Conservation (phyloP, 2,797 vertebrate genomes). For the Gallirallus australis region DNA sequence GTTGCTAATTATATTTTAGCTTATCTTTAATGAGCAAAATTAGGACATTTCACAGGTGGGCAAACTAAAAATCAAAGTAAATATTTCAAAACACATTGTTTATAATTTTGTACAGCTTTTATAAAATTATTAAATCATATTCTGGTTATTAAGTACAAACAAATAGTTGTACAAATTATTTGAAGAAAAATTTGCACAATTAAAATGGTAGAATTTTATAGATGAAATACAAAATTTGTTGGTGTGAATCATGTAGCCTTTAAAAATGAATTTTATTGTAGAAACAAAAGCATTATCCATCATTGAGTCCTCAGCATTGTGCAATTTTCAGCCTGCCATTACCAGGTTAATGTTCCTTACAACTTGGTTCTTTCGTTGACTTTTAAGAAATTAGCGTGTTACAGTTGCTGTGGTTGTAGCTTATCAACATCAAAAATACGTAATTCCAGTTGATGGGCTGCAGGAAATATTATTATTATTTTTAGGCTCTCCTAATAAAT, state of each 20-base stretch:
- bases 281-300: constrained; percentile 39
- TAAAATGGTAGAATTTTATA: constrained; percentile 21
- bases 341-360: constrained; percentile 14
- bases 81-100: constrained; percentile 52
- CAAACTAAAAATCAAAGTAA: constrained; percentile 40
- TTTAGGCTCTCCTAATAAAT: neutral
- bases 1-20: constrained; percentile 36
- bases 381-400: constrained; percentile 21
- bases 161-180: neutral
- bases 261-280: constrained; percentile 14
- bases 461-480: constrained; percentile 13
- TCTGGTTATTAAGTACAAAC: constrained; percentile 36
- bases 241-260: neutral
- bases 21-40: constrained; percentile 30
- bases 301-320: neutral
- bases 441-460: constrained; percentile 40
- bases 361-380: constrained; percentile 46
- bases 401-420: constrained; percentile 40
- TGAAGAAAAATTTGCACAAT: constrained; percentile 37
- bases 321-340: constrained; percentile 35
- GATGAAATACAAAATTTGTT: constrained; percentile 3
- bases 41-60: constrained; percentile 23
- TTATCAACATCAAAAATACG: constrained; percentile 45
- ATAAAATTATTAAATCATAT: constrained; percentile 56
- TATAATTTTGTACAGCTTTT: constrained; percentile 15